Evolutionary conservation across 2,113 vertebrate genomes (phyloP).

Genomic region (Vicugna pacos): DNA sequence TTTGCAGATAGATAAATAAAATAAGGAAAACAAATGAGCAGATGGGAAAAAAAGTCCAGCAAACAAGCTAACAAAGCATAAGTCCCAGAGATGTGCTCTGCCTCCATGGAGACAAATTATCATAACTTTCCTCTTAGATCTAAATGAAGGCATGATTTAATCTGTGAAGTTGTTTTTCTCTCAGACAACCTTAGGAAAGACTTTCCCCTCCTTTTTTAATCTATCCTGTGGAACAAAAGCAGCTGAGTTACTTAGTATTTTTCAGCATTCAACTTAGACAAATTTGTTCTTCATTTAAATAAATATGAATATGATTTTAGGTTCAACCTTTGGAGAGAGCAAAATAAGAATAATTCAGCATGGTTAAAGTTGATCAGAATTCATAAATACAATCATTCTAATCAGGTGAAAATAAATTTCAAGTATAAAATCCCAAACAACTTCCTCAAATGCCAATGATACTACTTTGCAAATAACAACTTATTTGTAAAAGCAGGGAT

Average conservation of each 20-base stretch:
- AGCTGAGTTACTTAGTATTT: slow-evolving; percentile 47
- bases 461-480: background rate
- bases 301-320: background rate
- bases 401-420: slow-evolving; percentile 38
- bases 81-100: slow-evolving; percentile 30
- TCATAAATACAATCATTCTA: background rate
- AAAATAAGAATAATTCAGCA: background rate
- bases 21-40: slow-evolving; percentile 68
- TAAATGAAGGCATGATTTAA: slow-evolving; percentile 74
- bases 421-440: background rate
- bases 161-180: slow-evolving; percentile 68
- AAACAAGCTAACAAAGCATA: slow-evolving; percentile 60
- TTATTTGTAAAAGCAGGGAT: background rate
- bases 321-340: background rate
- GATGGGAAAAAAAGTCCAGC: slow-evolving; percentile 30
- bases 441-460: background rate
- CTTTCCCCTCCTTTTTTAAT: slow-evolving; percentile 13
- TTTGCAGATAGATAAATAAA: slow-evolving; percentile 69
- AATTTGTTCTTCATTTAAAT: slow-evolving; percentile 42
- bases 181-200: slow-evolving; percentile 49
- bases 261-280: slow-evolving; percentile 42
- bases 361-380: background rate
- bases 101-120: slow-evolving; percentile 74
- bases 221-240: slow-evolving; percentile 36
- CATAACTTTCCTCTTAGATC: slow-evolving; percentile 56